Conservation (phyloP, 2,113 vertebrate species). For the Tenebrosternarchus preto region DNA sequence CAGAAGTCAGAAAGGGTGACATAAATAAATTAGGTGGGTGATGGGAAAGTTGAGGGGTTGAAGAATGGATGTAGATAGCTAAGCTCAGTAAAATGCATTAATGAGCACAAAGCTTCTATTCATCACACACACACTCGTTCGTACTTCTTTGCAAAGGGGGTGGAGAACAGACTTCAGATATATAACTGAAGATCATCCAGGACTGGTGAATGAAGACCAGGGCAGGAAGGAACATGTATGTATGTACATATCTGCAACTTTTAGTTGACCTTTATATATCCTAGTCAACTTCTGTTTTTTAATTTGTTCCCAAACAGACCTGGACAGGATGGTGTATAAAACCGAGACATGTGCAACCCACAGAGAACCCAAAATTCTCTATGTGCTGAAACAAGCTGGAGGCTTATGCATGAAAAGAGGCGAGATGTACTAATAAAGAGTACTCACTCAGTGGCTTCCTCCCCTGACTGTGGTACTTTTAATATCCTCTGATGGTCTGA, state of each 20-base stretch:
- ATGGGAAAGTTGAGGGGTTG: conserved; percentile 40
- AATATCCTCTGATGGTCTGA: conserved; percentile 10
- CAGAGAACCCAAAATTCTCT: not conserved
- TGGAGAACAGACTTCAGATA: conserved; percentile 15
- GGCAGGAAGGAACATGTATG: not conserved
- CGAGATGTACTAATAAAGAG: conserved; percentile 2
- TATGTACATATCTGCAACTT: not conserved
- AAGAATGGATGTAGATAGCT: conserved; percentile 14
- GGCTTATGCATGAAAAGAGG: not conserved
- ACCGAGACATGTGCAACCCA: not conserved
- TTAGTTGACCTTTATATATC: not conserved
- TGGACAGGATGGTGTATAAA: not conserved
- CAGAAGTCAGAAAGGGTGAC: conserved; percentile 43
- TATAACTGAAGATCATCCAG: conserved; percentile 9
- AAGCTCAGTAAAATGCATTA: conserved; percentile 36
- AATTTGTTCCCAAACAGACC: not conserved
- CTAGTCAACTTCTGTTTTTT: not conserved
- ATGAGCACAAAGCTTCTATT: conserved; percentile 29
- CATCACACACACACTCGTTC: not conserved
- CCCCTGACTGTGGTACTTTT: conserved; percentile 19
- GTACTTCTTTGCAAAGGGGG: not conserved
- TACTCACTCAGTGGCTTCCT: conserved; percentile 3
- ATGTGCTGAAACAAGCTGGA: not conserved
- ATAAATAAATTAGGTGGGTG: conserved; percentile 61
- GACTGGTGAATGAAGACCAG: not conserved